These are phyloP conservation scores for Drosophila demipolita DNA, from an alignment of 2,888 invertebrate genomes.

Conservation along the genomic window DNA sequence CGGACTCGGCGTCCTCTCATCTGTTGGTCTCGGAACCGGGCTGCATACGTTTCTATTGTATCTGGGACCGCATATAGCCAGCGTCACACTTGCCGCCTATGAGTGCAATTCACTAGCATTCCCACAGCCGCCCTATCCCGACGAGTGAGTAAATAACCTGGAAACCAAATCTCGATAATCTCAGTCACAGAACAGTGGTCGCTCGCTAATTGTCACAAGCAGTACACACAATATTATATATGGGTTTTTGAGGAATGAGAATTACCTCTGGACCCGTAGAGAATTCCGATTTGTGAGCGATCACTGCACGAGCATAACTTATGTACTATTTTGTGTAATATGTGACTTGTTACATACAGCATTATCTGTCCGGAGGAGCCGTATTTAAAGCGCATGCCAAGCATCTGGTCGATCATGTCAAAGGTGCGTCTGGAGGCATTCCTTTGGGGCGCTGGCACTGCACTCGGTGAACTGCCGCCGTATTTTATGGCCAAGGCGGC, in stretches of 20 bases:
- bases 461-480: slow-evolving; percentile 99
- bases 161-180: not conserved
- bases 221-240: not conserved
- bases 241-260: not conserved
- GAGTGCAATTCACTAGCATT: slow-evolving; percentile 98
- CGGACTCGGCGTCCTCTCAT: slow-evolving; percentile 96
- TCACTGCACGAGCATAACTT: not conserved
- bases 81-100: slow-evolving; percentile 98
- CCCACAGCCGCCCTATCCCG: slow-evolving; percentile 99
- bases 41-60: slow-evolving; percentile 99
- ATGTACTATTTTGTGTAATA: not conserved
- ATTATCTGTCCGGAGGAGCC: slow-evolving; percentile 94
- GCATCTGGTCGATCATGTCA: slow-evolving; percentile 96
- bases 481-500: slow-evolving; percentile 99
- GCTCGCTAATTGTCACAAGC: not conserved
- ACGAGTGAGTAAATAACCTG: slow-evolving; percentile 89
- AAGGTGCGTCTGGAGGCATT: slow-evolving; percentile 98
- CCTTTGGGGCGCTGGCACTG: slow-evolving; percentile 99
- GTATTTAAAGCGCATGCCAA: slow-evolving; percentile 88
- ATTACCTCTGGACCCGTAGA: not conserved
- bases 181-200: not conserved
- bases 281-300: not conserved
- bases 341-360: slow-evolving; percentile 86
- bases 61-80: slow-evolving; percentile 99
- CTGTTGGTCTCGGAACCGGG: slow-evolving; percentile 98